Evolutionary conservation across 2,888 invertebrate species (phyloP).

Genomic region (Mesodorylaimus sp.): DNA sequence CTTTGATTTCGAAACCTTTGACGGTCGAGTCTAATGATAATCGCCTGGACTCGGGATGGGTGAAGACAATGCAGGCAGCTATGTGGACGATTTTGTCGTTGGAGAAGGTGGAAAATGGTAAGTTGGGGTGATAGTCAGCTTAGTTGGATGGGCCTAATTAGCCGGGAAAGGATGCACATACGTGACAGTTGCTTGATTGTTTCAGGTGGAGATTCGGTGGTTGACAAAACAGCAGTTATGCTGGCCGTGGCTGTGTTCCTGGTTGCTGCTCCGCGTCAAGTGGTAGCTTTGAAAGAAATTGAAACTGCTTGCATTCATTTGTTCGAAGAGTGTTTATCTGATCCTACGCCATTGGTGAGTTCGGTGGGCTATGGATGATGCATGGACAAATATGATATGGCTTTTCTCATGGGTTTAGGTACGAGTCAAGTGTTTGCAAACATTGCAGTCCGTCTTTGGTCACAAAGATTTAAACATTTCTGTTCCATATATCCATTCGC

Average conservation of each 20-base stretch:
- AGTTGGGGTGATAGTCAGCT: constrained; percentile 11
- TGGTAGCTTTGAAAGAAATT: constrained; percentile 56
- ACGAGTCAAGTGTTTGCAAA: constrained; percentile 56
- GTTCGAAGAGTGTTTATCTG: constrained; percentile 53
- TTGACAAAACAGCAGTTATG: constrained; percentile 65
- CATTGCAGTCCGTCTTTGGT: constrained; percentile 54
- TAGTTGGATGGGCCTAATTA: too few species aligned
- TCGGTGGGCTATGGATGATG: neutral
- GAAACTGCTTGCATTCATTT: constrained; percentile 81
- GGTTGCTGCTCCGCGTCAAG: constrained; percentile 54
- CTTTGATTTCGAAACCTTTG: constrained; percentile 37
- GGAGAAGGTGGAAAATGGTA: constrained; percentile 47
- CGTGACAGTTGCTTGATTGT: neutral
- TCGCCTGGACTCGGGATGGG: constrained; percentile 43
- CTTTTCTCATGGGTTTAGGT: too few species aligned
- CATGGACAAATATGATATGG: neutral
- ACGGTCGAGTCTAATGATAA: neutral
- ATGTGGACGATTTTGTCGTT: constrained; percentile 72
- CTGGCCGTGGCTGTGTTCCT: constrained; percentile 72
- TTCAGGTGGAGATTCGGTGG: constrained; percentile 15
- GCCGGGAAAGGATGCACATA: neutral
- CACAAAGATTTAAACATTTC: constrained; percentile 50
- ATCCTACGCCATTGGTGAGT: constrained; percentile 17
- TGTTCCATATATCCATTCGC: constrained; percentile 58
- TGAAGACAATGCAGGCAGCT: constrained; percentile 61